Evolutionary conservation across 2,888 invertebrate genomes (phyloP), one percentile per base, ranked within the genome.

Genomic region (Lasioglossum oenotherae): DNA sequence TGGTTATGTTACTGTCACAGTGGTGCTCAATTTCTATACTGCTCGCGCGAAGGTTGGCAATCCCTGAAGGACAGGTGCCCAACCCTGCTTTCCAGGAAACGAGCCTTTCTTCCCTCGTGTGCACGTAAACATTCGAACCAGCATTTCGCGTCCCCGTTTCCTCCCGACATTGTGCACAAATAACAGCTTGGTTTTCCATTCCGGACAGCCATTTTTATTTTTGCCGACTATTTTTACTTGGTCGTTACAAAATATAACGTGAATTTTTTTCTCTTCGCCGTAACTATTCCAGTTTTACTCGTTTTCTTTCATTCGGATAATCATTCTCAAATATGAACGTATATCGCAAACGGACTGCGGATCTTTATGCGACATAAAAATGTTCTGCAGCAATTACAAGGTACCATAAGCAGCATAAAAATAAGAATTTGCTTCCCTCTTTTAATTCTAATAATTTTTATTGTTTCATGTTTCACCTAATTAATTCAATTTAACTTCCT

Each of bases 61-160:
- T 83, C 94, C 88, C 94, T 94, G 94, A 93, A 92, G 93, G 94
- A 94, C 95, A 95, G 95, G 95, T 94, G 95, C 93, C 93, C 94
- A 93, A 94, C 93, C 94, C 93, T 92, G 91, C 93, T 94, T 94
- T 94, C 94, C 93, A 94, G 94, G 94, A 95, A 94, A 94, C 93
- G 89, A 86, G 89, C 89, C 90, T 92, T 92, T 91, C 92, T 87
- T 91, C 92, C 88, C 88, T 82, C 83, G 87, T 92, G 89, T 87
- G 89, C 87, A 88, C 91, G 87, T 85, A 87, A 92, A 90, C 90
- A 87, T 91, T 89, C 84, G 74, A 86, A 76, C 86, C 87, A 84
- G 84, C 86, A 81, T 89, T 88, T 88, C 81, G 88, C 87, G 80
- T 85, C 73, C 84, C 80, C 85, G 74, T 87, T 87, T 81, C 82